Conservation (phyloP, 2,797 vertebrate species). For the Lithobates sylvaticus region DNA sequence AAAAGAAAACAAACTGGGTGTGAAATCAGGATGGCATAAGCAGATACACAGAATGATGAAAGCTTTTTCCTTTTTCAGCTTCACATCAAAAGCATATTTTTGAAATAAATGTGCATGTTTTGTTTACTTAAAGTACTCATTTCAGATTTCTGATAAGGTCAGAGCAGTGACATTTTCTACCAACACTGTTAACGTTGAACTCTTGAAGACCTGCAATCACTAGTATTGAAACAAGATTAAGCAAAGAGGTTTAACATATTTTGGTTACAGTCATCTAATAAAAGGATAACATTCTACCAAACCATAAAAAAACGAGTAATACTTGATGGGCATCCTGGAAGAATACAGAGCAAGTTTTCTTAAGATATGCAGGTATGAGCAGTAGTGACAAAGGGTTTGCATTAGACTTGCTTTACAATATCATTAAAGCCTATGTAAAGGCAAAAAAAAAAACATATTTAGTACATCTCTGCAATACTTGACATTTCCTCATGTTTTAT, state of each 20-base stretch:
- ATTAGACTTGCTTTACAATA: no score
- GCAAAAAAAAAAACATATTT: no score
- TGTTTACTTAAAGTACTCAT: constrained; percentile 40
- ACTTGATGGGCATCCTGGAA: no score
- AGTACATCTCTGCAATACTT: no score
- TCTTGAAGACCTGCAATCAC: constrained; percentile 31
- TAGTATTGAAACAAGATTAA: background rate
- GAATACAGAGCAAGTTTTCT: no score
- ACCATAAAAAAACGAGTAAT: no score
- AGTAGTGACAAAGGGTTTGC: no score
- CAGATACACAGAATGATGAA: constrained; percentile 27
- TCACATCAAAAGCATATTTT: constrained; percentile 40
- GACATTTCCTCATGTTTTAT: no score
- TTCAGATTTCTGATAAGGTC: constrained; percentile 13
- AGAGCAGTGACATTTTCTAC: constrained; percentile 4
- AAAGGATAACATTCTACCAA: constrained; percentile 1
- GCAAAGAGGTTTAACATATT: background rate
- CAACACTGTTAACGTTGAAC: constrained; percentile 25
- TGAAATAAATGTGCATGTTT: constrained; percentile 30
- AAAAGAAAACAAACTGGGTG: constrained; percentile 31
- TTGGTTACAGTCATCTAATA: constrained; percentile 1
- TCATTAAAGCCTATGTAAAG: no score
- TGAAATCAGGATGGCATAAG: constrained; percentile 53
- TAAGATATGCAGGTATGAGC: no score
- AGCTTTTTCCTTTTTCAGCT: constrained; percentile 22